Base-by-base conservation (phyloP, 2,113 vertebrate species). In the Microcebus tavaratra region DNA sequence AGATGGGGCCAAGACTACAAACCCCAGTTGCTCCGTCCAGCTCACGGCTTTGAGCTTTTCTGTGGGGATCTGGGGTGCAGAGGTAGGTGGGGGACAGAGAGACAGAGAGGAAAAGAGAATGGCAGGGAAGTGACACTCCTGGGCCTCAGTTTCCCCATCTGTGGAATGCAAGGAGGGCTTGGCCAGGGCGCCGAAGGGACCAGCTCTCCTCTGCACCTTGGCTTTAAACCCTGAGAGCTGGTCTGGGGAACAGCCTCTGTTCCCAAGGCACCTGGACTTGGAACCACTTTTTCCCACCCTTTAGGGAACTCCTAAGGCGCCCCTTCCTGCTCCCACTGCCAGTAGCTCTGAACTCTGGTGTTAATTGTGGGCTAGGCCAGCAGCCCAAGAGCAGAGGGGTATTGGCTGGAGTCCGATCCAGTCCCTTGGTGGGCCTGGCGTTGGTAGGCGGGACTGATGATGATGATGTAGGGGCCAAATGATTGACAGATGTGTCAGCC, bases 171-270 rank as follows among this genome's bases (percentile, higher is more conserved):
- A 61, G 48, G 34, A 45, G 39, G 55, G n/a, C 50, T 80, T 21
- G 27, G 10, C 0, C 2, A 67, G 4, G 34, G 25, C 12, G 21
- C 13, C 0, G 2, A 73, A 3, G 34, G 29, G 31, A 48, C 25
- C 20, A 18, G 63, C 9, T 59, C 39, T 78, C 79, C 39, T 27
- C 48, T 31, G 48, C 29, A 73, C 39, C 79, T 91, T 63, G 9
- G 39, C 63, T 55, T 36, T 65, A 23, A 29, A 5, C 17, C 17
- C 57, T 4, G 0, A 1, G 61, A 31, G 50, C 42, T 2, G 2
- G 59, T 27, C 36, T 11, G 59, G 13, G 59, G 36, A 29, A 17
- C 17, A 31, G 20, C 11, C 27, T 84, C 36, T 31, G 59, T n/a
- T 45, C 48, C 48, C 18, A n/a, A 73, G 23, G 14, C 20, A 45